These are phyloP conservation scores for Ephialtes manifestator DNA, from an alignment of 2,888 invertebrate genomes.

Conservation along the genomic window DNA sequence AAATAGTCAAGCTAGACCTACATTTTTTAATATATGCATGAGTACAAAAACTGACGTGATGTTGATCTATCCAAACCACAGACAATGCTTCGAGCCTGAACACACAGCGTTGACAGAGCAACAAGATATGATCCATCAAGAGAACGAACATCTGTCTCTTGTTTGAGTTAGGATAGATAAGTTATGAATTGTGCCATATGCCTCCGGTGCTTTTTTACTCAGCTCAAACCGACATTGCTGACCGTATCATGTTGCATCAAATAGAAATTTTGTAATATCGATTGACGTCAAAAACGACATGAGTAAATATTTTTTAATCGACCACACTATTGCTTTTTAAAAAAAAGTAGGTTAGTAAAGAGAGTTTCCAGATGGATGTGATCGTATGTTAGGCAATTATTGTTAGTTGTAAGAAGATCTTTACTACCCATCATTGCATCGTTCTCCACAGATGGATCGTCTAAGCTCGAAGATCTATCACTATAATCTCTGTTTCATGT, in stretches of 20 bases:
- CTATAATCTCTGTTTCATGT: background rate
- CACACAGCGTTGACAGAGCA: background rate
- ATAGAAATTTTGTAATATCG: background rate
- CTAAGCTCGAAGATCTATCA: conserved; percentile 14
- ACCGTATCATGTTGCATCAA: background rate
- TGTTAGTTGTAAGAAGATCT: too few relatives aligned
- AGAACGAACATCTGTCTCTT: conserved; percentile 55
- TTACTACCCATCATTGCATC: too few relatives aligned
- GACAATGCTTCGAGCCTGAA: conserved; percentile 7
- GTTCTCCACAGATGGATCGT: background rate
- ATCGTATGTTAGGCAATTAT: too few relatives aligned
- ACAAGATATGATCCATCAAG: conserved; percentile 40
- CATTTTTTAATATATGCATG: background rate
- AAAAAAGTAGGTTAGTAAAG: background rate
- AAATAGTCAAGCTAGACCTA: background rate
- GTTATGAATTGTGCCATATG: conserved; percentile 49
- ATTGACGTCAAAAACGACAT: background rate
- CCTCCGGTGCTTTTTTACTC: conserved; percentile 1
- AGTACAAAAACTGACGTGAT: background rate
- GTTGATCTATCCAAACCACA: conserved; percentile 15
- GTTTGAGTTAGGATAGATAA: conserved; percentile 59
- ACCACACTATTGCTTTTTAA: background rate
- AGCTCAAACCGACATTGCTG: background rate
- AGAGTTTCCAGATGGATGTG: background rate
- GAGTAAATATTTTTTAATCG: background rate